These are phyloP conservation scores for Catharus ustulatus DNA, from an alignment of 2,797 vertebrate species.

Conservation along the genomic window DNA sequence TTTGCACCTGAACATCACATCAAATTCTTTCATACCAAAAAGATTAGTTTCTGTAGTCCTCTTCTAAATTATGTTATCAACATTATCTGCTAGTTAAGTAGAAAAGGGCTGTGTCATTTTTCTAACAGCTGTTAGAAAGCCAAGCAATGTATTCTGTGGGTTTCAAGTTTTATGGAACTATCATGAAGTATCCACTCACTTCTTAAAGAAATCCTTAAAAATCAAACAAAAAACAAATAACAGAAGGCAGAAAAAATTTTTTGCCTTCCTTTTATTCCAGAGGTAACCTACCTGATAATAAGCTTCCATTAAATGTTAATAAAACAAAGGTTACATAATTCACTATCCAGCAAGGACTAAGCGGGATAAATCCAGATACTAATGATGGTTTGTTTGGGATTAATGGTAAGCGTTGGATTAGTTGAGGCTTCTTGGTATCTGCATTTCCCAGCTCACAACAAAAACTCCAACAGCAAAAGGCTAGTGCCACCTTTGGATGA, in stretches of 20 bases:
- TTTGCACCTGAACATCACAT: background rate
- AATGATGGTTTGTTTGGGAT: slow-evolving; percentile 74
- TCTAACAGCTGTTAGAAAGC: background rate
- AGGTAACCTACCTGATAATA: slow-evolving; percentile 34
- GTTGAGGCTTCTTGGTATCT: slow-evolving; percentile 36
- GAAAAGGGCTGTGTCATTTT: background rate
- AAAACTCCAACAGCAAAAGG: slow-evolving; percentile 34
- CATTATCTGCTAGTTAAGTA: background rate
- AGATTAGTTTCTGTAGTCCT: background rate
- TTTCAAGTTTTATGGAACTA: background rate
- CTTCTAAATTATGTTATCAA: background rate
- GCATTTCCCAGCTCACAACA: slow-evolving; percentile 1
- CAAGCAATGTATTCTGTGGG: background rate
- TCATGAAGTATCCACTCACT: background rate
- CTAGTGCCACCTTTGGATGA: slow-evolving; percentile 61
- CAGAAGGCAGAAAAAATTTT: background rate
- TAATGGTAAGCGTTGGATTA: slow-evolving; percentile 74
- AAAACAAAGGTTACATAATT: slow-evolving; percentile 63
- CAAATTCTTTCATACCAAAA: background rate
- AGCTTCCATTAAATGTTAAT: slow-evolving; percentile 49
- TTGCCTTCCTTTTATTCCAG: background rate
- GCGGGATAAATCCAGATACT: slow-evolving; percentile 71
- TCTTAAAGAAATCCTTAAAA: background rate
- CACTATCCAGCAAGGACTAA: slow-evolving; percentile 49
- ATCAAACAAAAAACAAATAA: background rate